These are phyloP conservation scores for Sander vitreus DNA, from an alignment of 2,113 vertebrate genomes.

Conservation along the genomic window DNA sequence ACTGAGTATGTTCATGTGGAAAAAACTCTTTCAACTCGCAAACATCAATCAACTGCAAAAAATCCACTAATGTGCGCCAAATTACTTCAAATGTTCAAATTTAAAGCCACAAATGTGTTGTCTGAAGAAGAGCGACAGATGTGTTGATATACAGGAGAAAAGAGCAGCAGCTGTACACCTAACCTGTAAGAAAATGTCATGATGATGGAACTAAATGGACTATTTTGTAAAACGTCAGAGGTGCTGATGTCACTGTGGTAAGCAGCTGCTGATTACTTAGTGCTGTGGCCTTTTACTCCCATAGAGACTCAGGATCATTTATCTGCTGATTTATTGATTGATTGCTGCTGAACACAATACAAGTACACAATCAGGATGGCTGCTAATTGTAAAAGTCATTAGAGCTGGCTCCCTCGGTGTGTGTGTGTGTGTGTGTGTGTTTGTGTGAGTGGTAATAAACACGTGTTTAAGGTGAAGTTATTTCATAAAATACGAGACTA, in stretches of 20 bases:
- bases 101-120: background rate
- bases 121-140: background rate
- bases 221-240: constrained; percentile 41
- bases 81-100: background rate
- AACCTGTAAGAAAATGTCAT: constrained; percentile 32
- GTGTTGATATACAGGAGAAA: background rate
- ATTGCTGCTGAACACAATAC: constrained; percentile 28
- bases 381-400: constrained; percentile 66
- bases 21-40: background rate
- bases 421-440: constrained; percentile 18
- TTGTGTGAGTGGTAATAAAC: constrained; percentile 3
- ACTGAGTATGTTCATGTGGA: too few relatives aligned
- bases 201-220: constrained; percentile 38
- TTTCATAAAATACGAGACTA: background rate
- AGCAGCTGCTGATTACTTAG: constrained; percentile 72
- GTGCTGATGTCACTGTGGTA: constrained; percentile 43
- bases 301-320: constrained; percentile 64
- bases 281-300: constrained; percentile 76
- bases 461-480: constrained; percentile 4
- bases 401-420: constrained; percentile 34
- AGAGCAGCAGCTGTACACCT: background rate
- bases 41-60: background rate
- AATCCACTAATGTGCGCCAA: background rate
- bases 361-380: constrained; percentile 58
- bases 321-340: constrained; percentile 77